Evolutionary conservation across 1,140 invertebrate species (phyloP), one percentile per base, ranked within the genome.

Genomic region (Drosophila carrolli): DNA sequence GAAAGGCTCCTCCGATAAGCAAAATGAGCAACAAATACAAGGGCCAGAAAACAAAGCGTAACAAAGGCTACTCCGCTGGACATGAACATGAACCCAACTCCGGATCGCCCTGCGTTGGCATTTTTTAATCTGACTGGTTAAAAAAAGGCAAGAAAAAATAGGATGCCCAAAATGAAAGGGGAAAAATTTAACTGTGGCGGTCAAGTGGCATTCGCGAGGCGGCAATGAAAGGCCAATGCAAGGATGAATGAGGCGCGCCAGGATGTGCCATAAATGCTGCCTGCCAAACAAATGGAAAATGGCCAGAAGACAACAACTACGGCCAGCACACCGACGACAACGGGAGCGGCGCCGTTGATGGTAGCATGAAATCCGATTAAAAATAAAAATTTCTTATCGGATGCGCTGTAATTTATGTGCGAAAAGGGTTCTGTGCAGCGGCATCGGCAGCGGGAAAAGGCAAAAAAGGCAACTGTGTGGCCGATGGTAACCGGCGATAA

Each of bases 301-400:
- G 67, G 47, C 47, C 59, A 60, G 51, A 75, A 79, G 72, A 83
- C 79, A 82, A 76, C 82, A 51, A 37, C 19, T 23, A 23, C 23
- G 23, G 23, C 19, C 19, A 46, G 32, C 6, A 40, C 50, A 56
- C 65, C 73, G 71, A 65, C 77, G 58, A 63, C 47, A 67, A 53
- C 35, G 63, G 50, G 51, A 44, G 40, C 37, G 74, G 48, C 75
- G 82, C 71, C 83, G 72, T 61, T 86, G 84, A 89, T 83, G 84
- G 84, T 72, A 89, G 62, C 84, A 89, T 89, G 84, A 91, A 91
- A 91, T 91, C 90, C 90, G 90, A 91, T 91, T 91, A 91, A 91
- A 91, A 91, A 91, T 91, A 91, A 91, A 86, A 91, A 90, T 80
- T 74, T 83, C 90, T 91, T 91, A 91, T 91, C 90, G 88, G 90